A percentile compares a stretch with the other conserved stretches of the same genome.
Conservation (phyloP, 2,113 vertebrate genomes). For the Cisticola juncidis region DNA sequence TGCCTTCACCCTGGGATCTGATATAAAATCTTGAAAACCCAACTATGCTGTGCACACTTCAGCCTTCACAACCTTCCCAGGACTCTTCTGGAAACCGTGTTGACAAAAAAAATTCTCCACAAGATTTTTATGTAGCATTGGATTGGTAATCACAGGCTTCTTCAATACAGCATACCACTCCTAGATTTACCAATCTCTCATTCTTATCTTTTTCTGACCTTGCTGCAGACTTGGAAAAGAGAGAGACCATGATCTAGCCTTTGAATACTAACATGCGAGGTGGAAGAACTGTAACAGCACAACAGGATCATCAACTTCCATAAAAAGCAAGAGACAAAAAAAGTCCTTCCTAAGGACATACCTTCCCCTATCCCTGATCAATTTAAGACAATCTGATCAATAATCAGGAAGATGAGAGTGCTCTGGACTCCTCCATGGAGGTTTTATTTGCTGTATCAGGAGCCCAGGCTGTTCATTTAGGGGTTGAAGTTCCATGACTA, state of each 20-base stretch:
- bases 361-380: fast-evolving
- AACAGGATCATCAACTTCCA: not conserved
- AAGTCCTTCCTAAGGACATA: not conserved
- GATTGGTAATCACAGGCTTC: not conserved
- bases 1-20: not conserved
- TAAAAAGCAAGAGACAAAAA: not conserved
- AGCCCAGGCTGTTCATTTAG: not conserved
- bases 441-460: not conserved
- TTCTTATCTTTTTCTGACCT: not conserved
- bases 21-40: not conserved
- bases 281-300: not conserved
- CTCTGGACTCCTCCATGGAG: not conserved
- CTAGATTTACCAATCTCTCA: not conserved
- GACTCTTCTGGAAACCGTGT: not conserved
- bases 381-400: not conserved
- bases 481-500: not conserved
- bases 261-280: not conserved
- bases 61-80: not conserved
- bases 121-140: not conserved
- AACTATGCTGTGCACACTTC: not conserved
- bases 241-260: not conserved
- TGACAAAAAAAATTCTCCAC: not conserved
- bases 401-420: not conserved
- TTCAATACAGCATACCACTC: not conserved
- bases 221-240: not conserved